Evolutionary conservation across 2,888 invertebrate genomes (phyloP).

Genomic region (Byasa hedistus): DNA sequence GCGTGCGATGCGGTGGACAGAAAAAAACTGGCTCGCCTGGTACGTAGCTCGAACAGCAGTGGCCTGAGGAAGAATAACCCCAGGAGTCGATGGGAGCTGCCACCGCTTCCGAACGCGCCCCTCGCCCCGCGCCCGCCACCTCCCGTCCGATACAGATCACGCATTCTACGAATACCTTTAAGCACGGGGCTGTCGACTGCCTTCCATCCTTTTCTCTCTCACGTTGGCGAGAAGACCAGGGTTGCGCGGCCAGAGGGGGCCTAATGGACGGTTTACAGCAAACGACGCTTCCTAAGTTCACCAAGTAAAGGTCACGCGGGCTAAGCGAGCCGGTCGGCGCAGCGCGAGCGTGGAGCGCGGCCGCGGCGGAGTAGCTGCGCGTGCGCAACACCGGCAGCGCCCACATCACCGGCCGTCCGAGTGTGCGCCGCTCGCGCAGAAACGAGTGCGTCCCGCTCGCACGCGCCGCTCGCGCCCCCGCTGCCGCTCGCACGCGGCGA

Average conservation of each 20-base stretch:
- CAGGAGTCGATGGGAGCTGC: conserved; percentile 81
- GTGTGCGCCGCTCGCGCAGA: conserved; percentile 55
- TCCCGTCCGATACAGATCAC: conserved; percentile 77
- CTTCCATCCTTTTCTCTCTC: conserved; percentile 72
- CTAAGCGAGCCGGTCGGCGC: conserved; percentile 74
- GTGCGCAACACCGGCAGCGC: conserved; percentile 80
- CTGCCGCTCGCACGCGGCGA: conserved; percentile 61
- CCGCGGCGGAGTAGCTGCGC: conserved; percentile 73
- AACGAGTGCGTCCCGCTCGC: conserved; percentile 53
- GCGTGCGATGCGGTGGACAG: conserved; percentile 81
- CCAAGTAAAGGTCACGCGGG: conserved; percentile 77
- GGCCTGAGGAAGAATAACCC: conserved; percentile 81
- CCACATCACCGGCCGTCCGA: conserved; percentile 75
- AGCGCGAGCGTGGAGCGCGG: conserved; percentile 73
- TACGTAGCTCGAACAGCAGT: conserved; percentile 79
- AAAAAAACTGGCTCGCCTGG: conserved; percentile 81
- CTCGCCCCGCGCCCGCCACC: conserved; percentile 67
- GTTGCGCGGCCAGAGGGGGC: conserved; percentile 66
- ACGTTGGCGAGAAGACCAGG: conserved; percentile 58
- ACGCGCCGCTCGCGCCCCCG: conserved; percentile 33
- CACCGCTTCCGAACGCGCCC: conserved; percentile 78
- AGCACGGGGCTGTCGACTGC: conserved; percentile 67
- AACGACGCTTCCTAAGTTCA: conserved; percentile 79
- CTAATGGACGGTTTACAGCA: conserved; percentile 75
- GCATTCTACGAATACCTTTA: conserved; percentile 79